Evolutionary conservation across 2,113 vertebrate species (phyloP).

Genomic region (Tautogolabrus adspersus): DNA sequence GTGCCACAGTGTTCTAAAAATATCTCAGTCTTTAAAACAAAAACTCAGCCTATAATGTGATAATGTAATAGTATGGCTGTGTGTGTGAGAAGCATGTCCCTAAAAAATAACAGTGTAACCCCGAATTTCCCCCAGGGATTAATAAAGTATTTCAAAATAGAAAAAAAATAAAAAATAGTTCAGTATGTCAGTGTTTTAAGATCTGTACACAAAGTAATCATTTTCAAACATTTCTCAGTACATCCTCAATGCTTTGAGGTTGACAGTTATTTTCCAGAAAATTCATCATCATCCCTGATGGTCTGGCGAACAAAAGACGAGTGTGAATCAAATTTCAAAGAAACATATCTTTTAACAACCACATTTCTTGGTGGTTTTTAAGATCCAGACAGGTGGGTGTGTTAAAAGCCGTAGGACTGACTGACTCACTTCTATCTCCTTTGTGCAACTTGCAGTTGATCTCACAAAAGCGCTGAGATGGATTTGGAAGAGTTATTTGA

Average conservation of each 20-base stretch:
- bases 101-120: too few species aligned
- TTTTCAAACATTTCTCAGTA: neutral
- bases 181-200: too few species aligned
- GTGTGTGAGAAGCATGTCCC: too few species aligned
- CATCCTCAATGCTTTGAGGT: neutral
- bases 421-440: constrained; percentile 57
- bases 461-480: constrained; percentile 60
- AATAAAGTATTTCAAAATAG: too few species aligned
- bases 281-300: neutral
- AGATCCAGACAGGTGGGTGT: constrained; percentile 40
- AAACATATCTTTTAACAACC: constrained; percentile 33
- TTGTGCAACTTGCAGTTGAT: constrained; percentile 58
- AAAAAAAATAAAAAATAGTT: too few species aligned
- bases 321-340: constrained; percentile 31
- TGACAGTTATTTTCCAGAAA: neutral
- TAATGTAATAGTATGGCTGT: too few species aligned
- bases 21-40: too few species aligned
- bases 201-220: neutral
- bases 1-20: too few species aligned
- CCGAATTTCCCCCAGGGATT: too few species aligned
- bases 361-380: constrained; percentile 33
- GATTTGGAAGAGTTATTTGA: constrained; percentile 66
- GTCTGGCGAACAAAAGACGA: constrained; percentile 10
- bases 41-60: too few species aligned
- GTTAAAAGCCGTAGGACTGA: constrained; percentile 47